Evolutionary conservation across 2,888 invertebrate species (phyloP).

Genomic region (Sarcophaga caerulescens): DNA sequence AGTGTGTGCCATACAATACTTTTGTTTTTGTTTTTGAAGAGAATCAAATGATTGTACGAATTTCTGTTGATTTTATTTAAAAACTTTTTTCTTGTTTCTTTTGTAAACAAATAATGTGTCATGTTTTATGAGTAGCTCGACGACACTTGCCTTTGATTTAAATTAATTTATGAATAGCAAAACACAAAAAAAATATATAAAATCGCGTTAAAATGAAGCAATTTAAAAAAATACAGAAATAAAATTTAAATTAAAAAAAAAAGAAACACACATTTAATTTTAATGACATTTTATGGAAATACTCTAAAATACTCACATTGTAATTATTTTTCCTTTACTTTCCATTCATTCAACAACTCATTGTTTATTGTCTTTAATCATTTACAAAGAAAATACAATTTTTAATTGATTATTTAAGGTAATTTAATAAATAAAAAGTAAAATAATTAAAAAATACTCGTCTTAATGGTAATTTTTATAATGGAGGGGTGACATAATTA

Average conservation of each 20-base stretch:
- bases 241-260: neutral
- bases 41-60: slow-evolving; percentile 7
- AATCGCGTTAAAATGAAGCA: no score
- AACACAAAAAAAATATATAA: slow-evolving; percentile 5
- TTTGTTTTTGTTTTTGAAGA: slow-evolving; percentile 20
- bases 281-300: slow-evolving; percentile 51
- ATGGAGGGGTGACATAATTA: slow-evolving; percentile 17
- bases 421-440: neutral
- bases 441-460: slow-evolving; percentile 16
- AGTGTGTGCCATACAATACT: slow-evolving; percentile 9
- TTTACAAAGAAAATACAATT: slow-evolving; percentile 25
- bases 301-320: slow-evolving; percentile 8
- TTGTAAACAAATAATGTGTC: slow-evolving; percentile 55
- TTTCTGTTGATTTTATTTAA: slow-evolving; percentile 1
- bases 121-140: slow-evolving; percentile 60
- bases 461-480: slow-evolving; percentile 13
- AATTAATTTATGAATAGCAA: slow-evolving; percentile 55
- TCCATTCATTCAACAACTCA: neutral
- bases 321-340: slow-evolving; percentile 20
- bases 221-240: slow-evolving; percentile 1
- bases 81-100: slow-evolving; percentile 28
- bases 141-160: slow-evolving; percentile 65
- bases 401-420: slow-evolving; percentile 25
- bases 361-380: slow-evolving; percentile 42
- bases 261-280: slow-evolving; percentile 29